Conservation (phyloP, 1,140 invertebrate genomes). For the Pogonomyrmex californicus region DNA sequence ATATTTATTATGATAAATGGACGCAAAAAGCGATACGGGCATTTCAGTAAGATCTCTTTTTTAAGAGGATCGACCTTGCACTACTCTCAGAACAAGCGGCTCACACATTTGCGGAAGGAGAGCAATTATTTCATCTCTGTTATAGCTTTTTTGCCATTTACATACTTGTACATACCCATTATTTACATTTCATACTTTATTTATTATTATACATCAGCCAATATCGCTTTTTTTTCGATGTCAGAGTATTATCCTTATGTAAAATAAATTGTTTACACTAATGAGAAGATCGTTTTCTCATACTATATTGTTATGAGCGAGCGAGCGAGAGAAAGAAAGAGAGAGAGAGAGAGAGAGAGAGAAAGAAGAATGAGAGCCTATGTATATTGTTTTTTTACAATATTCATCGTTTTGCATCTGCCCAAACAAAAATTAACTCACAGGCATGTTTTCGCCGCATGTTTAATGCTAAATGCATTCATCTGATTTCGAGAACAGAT, state of each 20-base stretch:
- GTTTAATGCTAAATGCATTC: slow-evolving; percentile 24
- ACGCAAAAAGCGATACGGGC: not conserved
- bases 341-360: slow-evolving; percentile 35
- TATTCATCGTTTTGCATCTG: slow-evolving; percentile 72
- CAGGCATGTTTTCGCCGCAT: slow-evolving; percentile 34
- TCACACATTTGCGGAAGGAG: slow-evolving; percentile 70
- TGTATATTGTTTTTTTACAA: slow-evolving; percentile 74
- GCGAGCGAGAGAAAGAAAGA: slow-evolving; percentile 59
- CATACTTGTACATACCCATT: slow-evolving; percentile 86
- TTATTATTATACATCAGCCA: slow-evolving; percentile 84
- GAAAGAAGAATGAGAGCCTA: slow-evolving; percentile 68
- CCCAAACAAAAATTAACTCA: slow-evolving; percentile 54
- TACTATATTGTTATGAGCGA: slow-evolving; percentile 78
- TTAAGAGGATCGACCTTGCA: not conserved
- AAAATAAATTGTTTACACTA: slow-evolving; percentile 84
- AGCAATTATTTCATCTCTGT: slow-evolving; percentile 81
- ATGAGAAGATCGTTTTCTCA: slow-evolving; percentile 76
- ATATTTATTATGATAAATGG: not conserved
- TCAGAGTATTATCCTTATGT: slow-evolving; percentile 81
- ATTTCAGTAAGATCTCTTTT: not conserved
- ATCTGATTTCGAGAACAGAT: slow-evolving; percentile 9
- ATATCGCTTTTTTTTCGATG: slow-evolving; percentile 78
- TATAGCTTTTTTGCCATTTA: slow-evolving; percentile 84
- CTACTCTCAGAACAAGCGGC: slow-evolving; percentile 27
- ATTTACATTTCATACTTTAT: slow-evolving; percentile 86